Evolutionary conservation across 2,888 invertebrate genomes (phyloP).

Genomic region (Leucophenga maculata): DNA sequence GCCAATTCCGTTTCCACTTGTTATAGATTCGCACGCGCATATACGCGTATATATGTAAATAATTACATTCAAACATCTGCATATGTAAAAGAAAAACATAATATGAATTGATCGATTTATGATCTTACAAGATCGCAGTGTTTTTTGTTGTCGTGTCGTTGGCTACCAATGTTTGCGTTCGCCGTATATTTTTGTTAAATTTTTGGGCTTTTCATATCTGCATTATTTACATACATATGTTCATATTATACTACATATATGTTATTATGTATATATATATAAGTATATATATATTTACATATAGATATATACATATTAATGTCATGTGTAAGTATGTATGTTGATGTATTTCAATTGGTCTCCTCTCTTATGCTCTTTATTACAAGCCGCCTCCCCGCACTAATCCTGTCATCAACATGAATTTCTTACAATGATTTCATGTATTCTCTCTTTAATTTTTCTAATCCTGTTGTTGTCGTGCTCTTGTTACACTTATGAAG

Average conservation of each 20-base stretch:
- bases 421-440: background rate
- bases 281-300: conserved; percentile 12
- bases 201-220: conserved; percentile 35
- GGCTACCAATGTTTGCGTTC: conserved; percentile 14
- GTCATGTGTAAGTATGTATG: too few relatives aligned
- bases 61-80: background rate
- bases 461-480: conserved; percentile 36
- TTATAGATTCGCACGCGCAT: background rate
- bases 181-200: conserved; percentile 42
- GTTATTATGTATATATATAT: background rate
- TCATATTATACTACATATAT: background rate
- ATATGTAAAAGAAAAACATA: background rate
- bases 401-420: background rate
- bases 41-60: background rate
- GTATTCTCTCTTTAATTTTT: background rate
- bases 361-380: background rate
- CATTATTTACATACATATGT: conserved; percentile 4
- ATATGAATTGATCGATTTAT: too few relatives aligned
- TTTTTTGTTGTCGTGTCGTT: too few relatives aligned
- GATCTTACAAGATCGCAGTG: background rate
- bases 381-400: too few relatives aligned
- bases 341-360: conserved; percentile 14
- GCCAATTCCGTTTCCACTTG: too few relatives aligned
- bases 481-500: conserved; percentile 20
- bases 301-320: too few relatives aligned